Conservation (phyloP, 35 echinoderm and acorn worm genomes). For the Hemicentrotus pulcherrimus region DNA sequence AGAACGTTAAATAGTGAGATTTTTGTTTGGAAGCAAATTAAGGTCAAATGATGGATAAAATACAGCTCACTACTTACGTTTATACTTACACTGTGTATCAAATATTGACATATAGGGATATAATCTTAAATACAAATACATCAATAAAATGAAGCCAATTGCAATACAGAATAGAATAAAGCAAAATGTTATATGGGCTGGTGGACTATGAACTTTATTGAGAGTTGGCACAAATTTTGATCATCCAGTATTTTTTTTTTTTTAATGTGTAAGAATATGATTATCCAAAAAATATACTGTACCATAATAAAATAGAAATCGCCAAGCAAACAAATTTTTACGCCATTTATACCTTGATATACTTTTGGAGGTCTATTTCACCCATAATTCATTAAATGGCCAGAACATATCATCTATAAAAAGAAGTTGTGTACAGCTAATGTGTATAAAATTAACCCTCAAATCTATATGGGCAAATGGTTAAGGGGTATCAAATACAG, state of each 20-base stretch:
- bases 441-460: not conserved
- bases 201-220: not conserved
- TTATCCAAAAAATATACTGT: not conserved
- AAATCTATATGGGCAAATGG: no score
- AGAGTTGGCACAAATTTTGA: not conserved
- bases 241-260: not conserved
- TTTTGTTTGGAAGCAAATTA: no score
- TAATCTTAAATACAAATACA: no score
- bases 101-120: no score
- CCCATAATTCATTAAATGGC: no score
- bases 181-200: not conserved
- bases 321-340: not conserved
- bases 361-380: no score
- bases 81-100: no score
- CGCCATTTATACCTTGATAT: not conserved
- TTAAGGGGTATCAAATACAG: no score
- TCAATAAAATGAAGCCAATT: not conserved
- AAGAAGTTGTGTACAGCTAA: not conserved
- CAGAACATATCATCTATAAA: not conserved
- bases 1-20: no score
- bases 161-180: not conserved
- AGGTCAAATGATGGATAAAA: no score
- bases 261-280: not conserved
- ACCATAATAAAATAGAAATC: not conserved
- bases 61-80: no score